Base-by-base conservation (phyloP, 2,113 vertebrate species). In the Columbina picui region DNA sequence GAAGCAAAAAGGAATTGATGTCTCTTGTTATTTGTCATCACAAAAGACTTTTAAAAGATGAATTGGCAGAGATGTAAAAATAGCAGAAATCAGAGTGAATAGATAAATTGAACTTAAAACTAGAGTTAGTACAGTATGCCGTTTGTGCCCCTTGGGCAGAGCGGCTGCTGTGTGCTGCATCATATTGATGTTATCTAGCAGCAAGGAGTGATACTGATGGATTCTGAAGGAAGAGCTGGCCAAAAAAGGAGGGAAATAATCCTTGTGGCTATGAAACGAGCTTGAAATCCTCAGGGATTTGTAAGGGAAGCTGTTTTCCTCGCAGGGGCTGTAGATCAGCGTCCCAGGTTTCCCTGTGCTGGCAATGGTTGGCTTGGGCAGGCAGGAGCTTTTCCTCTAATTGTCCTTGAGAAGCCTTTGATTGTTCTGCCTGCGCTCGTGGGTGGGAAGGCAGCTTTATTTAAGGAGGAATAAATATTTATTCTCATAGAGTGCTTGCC, bases 391-490 rank as follows among this genome's bases (percentile, higher is more conserved):
- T 95, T 97, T 97, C 96, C 96, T 95, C 73, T 95, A 88, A 96
- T 97, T 97, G 96, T 97, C 96, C 90, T 89, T 95, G 82, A 95
- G 92, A 95, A 94, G 92, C 90, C 96, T 96, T 95, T 96, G 96
- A 93, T 96, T 95, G 87, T 96, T 97, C 94, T 96, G 92, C 94
- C 73, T 93, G 85, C 1, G 11, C 85, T 96, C 12, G 36, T 85
- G 93, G 96, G 96, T 96, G 88, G 94, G 93, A 96, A 97, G 79
- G 93, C 87, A 90, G 93, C 90, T 97, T 96, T 96, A 93, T 92
- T 96, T 96, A 96, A 96, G 93, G 93, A 94, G 94, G 93, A 92
- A 94, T 96, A 96, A 97, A 96, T 96, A 96, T 96, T 96, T 96
- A 90, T 97, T 94, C 93, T 94, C 92, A 77, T 67, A 15, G 79